A percentile compares a stretch with the other conserved stretches of the same genome.
Conservation (phyloP, 2,888 invertebrate species). For the Harpalus rubripes region DNA sequence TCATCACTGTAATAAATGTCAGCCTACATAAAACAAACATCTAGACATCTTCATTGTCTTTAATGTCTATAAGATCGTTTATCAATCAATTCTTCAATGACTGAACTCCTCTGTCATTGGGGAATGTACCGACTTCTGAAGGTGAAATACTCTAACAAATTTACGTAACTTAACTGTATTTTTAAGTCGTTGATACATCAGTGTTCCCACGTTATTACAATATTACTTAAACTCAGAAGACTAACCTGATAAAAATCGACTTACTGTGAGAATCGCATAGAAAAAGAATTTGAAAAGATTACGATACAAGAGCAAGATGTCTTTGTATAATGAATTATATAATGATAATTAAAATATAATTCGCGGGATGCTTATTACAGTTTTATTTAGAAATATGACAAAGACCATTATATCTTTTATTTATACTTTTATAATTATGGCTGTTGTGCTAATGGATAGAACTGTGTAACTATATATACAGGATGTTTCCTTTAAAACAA, state of each 20-base stretch:
- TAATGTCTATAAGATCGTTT: not conserved
- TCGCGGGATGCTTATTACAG: too few species aligned
- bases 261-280: not conserved
- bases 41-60: not conserved
- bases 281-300: not conserved
- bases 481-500: too few species aligned
- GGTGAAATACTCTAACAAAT: not conserved
- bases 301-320: not conserved
- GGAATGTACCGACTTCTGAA: not conserved
- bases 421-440: too few species aligned
- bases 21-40: not conserved
- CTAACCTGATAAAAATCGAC: slow-evolving; percentile 45
- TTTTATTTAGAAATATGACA: too few species aligned
- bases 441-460: too few species aligned
- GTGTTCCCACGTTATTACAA: slow-evolving; percentile 12
- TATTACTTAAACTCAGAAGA: slow-evolving; percentile 13
- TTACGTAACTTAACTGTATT: not conserved
- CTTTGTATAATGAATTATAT: too few species aligned
- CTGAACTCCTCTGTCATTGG: not conserved
- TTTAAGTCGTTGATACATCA: not conserved
- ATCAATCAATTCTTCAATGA: not conserved
- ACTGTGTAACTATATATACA: too few species aligned
- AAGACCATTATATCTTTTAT: too few species aligned
- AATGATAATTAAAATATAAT: too few species aligned
- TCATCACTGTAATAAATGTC: not conserved